These are phyloP conservation scores for Timandra comae DNA, from an alignment of 2,888 invertebrate genomes.

Conservation along the genomic window DNA sequence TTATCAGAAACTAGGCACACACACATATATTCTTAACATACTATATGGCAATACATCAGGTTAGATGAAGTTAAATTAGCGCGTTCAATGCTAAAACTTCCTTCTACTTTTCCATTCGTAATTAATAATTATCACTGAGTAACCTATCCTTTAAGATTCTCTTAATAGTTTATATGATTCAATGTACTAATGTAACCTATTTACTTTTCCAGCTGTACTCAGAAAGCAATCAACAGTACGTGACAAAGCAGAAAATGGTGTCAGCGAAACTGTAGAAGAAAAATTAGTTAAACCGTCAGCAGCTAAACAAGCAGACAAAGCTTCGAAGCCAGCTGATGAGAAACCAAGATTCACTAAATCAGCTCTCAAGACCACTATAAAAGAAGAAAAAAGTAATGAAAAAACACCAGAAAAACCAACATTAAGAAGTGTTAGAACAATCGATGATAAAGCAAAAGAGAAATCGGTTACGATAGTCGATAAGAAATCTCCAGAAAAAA, in stretches of 20 bases:
- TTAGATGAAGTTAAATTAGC: no score
- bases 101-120: no score
- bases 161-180: no score
- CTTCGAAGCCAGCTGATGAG: slow-evolving; percentile 44
- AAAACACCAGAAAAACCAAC: slow-evolving; percentile 48
- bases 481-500: slow-evolving; percentile 45
- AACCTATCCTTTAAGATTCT: no score
- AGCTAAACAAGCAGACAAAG: slow-evolving; percentile 54
- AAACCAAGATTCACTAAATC: slow-evolving; percentile 58
- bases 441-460: slow-evolving; percentile 63
- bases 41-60: no score
- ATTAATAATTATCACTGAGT: no score
- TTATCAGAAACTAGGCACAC: no score
- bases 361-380: slow-evolving; percentile 33
- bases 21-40: no score
- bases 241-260: slow-evolving; percentile 61
- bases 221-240: slow-evolving; percentile 67
- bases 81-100: no score
- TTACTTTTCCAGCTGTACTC: slow-evolving; percentile 52
- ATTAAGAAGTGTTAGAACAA: slow-evolving; percentile 56
- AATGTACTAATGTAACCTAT: no score
- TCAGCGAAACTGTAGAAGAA: slow-evolving; percentile 51
- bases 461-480: slow-evolving; percentile 66
- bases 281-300: slow-evolving; percentile 62
- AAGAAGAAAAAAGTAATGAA: slow-evolving; percentile 40